A percentile compares a stretch with the other conserved stretches of the same genome.
Conservation (phyloP, 2,797 vertebrate species). For the Mionectes olivaceus region DNA sequence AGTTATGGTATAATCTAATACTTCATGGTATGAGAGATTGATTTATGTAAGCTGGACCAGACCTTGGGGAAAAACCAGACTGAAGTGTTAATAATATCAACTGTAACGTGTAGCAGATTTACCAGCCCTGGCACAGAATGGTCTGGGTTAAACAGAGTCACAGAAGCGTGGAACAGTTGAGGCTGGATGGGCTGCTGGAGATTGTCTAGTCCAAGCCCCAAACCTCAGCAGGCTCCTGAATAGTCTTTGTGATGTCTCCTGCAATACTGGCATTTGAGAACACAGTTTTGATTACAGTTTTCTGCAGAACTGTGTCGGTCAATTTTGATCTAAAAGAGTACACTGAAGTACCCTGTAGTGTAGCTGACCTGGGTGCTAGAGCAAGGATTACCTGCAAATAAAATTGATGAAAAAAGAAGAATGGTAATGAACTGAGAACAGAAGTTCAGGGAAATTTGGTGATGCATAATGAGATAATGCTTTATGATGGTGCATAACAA, state of each 20-base stretch:
- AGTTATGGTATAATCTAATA: background rate
- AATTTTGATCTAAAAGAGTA: background rate
- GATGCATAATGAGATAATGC: background rate
- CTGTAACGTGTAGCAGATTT: background rate
- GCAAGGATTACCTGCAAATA: slow-evolving; percentile 26
- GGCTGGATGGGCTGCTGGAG: background rate
- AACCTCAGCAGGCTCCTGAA: background rate
- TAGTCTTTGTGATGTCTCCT: background rate
- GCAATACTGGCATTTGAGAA: background rate
- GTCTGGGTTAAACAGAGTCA: background rate
- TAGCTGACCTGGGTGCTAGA: background rate
- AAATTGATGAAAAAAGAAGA: slow-evolving; percentile 3
- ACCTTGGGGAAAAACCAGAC: background rate
- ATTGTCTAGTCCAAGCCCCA: background rate
- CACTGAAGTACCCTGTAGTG: background rate
- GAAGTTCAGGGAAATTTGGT: slow-evolving; percentile 48
- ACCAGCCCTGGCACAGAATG: background rate
- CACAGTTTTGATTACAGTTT: background rate
- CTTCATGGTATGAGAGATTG: background rate
- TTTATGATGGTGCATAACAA: background rate
- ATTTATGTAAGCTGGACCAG: background rate
- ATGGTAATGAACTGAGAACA: slow-evolving; percentile 7
- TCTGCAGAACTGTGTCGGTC: background rate
- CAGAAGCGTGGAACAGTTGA: background rate
- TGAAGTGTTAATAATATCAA: background rate